A percentile compares a stretch with the other conserved stretches of the same genome.
These are phyloP conservation scores for Pseudochromis fuscus DNA, from an alignment of 2,797 vertebrate genomes.

Conservation along the genomic window DNA sequence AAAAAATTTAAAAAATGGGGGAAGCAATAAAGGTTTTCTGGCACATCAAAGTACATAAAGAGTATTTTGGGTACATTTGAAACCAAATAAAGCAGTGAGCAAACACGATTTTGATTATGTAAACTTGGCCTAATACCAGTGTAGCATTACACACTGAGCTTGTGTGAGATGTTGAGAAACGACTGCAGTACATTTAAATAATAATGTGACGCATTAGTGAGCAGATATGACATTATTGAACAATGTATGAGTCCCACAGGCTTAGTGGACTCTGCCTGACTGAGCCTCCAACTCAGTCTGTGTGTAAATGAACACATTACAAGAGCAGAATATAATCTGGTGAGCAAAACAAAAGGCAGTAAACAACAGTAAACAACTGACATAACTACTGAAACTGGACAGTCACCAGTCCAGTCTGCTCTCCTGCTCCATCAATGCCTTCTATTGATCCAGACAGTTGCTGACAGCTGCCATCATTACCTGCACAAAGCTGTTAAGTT, in stretches of 20 bases:
- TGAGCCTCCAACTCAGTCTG: neutral
- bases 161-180: conserved; percentile 4
- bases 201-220: neutral
- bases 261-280: neutral
- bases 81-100: neutral
- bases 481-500: conserved; percentile 40
- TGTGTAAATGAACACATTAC: neutral
- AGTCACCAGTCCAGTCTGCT: conserved; percentile 10
- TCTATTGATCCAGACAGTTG: conserved; percentile 38
- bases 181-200: neutral
- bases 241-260: neutral
- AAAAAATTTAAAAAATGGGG: too few relatives aligned
- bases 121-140: neutral
- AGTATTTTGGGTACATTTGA: neutral
- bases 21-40: too few relatives aligned
- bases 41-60: too few relatives aligned
- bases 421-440: conserved; percentile 39
- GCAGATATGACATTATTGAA: neutral
- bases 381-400: conserved; percentile 3
- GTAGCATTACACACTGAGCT: neutral
- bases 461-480: conserved; percentile 37
- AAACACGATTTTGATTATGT: neutral
- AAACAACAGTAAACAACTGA: conserved; percentile 41
- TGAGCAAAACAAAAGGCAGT: conserved; percentile 13
- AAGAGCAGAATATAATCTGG: neutral